Evolutionary conservation across 2,888 invertebrate genomes (phyloP).

Genomic region (Agriopis leucophaearia): DNA sequence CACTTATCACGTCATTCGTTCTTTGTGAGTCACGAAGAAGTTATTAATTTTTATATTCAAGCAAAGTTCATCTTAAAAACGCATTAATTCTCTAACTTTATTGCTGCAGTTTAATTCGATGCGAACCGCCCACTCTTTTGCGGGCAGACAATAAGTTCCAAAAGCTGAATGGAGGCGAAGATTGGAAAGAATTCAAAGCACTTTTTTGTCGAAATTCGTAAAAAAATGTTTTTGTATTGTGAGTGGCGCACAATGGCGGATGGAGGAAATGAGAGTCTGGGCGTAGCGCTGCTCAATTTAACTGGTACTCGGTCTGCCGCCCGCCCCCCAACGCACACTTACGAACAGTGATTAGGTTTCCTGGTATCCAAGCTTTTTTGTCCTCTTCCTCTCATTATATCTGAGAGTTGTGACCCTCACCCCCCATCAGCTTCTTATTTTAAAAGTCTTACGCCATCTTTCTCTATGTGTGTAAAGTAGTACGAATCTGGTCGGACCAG

Average conservation of each 20-base stretch:
- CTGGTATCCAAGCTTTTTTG: not conserved
- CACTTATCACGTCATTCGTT: not conserved
- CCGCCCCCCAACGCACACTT: constrained; percentile 42
- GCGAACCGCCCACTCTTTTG: constrained; percentile 60
- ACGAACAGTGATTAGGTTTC: constrained; percentile 9
- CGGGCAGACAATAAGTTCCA: constrained; percentile 79
- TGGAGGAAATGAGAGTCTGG: constrained; percentile 86
- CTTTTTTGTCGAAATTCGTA: constrained; percentile 83
- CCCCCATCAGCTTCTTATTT: too few relatives aligned
- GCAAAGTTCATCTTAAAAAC: constrained; percentile 20
- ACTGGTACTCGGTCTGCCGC: constrained; percentile 69
- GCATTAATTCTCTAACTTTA: constrained; percentile 45
- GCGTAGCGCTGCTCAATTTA: constrained; percentile 82
- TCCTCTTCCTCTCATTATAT: too few relatives aligned
- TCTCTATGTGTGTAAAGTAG: too few relatives aligned
- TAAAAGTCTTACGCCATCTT: too few relatives aligned
- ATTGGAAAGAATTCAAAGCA: constrained; percentile 85
- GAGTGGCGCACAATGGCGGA: constrained; percentile 81
- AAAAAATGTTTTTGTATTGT: constrained; percentile 86
- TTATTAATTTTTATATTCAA: constrained; percentile 1
- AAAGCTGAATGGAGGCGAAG: constrained; percentile 81
- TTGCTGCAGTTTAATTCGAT: constrained; percentile 60
- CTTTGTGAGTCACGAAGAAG: not conserved
- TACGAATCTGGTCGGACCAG: too few relatives aligned
- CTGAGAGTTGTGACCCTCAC: too few relatives aligned